These are phyloP conservation scores for Drosophila kurseongensis DNA, from an alignment of 1,140 invertebrate species.

Conservation along the genomic window DNA sequence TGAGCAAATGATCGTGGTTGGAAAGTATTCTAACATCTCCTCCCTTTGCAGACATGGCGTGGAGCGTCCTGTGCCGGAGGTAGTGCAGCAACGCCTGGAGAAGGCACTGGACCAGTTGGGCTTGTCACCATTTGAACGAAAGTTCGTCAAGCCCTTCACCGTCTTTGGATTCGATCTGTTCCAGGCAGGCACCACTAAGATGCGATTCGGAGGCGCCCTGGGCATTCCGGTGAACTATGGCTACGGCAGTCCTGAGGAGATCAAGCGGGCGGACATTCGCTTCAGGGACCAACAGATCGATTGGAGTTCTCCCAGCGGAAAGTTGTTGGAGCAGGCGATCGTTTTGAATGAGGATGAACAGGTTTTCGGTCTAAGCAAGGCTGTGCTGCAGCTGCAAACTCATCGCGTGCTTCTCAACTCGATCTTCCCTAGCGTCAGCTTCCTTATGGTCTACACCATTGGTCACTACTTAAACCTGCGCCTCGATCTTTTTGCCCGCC, in stretches of 20 bases:
- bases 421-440: slow-evolving; percentile 84
- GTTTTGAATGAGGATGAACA: slow-evolving; percentile 90
- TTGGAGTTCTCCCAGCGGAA: slow-evolving; percentile 87
- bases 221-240: slow-evolving; percentile 88
- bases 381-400: slow-evolving; percentile 87
- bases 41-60: slow-evolving; percentile 84
- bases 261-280: slow-evolving; percentile 86
- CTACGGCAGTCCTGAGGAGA: slow-evolving; percentile 84
- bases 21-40: slow-evolving; percentile 1
- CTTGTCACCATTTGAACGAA: slow-evolving; percentile 78
- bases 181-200: slow-evolving; percentile 83
- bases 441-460: slow-evolving; percentile 85
- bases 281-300: slow-evolving; percentile 86
- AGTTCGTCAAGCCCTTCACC: slow-evolving; percentile 86
- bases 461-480: slow-evolving; percentile 85
- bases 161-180: slow-evolving; percentile 88
- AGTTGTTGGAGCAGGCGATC: slow-evolving; percentile 87
- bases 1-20: slow-evolving; percentile 25
- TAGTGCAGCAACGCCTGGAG: slow-evolving; percentile 83
- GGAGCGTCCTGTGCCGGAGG: slow-evolving; percentile 79
- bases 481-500: slow-evolving; percentile 86
- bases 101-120: slow-evolving; percentile 86
- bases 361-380: slow-evolving; percentile 91
- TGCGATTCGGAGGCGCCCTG: slow-evolving; percentile 86
- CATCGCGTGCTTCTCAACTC: slow-evolving; percentile 86